A percentile compares a stretch with the other conserved stretches of the same genome.
Evolutionary conservation across 2,113 vertebrate species (phyloP).

Genomic region (Peromyscus leucopus): DNA sequence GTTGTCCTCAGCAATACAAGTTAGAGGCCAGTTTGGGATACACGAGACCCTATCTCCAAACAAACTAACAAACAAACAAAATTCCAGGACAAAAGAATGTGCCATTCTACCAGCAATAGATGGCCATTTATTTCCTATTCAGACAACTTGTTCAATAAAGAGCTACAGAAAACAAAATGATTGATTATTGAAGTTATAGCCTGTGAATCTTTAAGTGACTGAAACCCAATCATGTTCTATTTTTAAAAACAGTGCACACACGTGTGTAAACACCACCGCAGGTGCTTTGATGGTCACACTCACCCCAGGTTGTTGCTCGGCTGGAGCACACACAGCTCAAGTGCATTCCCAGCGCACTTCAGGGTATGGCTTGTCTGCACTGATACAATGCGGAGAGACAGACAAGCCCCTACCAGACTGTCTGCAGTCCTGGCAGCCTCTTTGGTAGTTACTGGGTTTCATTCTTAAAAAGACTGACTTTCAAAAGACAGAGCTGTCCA

Average conservation of each 20-base stretch:
- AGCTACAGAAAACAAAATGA: neutral
- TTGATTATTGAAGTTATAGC: neutral
- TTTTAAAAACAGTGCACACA: neutral
- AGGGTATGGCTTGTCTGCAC: accelerated
- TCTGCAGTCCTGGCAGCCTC: neutral
- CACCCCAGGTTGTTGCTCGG: neutral
- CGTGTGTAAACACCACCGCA: neutral
- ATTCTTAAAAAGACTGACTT: neutral
- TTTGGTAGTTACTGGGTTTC: neutral
- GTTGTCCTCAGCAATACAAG: neutral
- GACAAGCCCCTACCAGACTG: no score
- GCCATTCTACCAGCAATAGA: neutral
- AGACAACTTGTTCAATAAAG: neutral
- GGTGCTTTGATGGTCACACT: neutral
- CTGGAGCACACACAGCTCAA: accelerated
- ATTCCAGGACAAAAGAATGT: neutral
- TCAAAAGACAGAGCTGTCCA: neutral
- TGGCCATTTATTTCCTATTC: neutral
- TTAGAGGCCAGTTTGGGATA: neutral
- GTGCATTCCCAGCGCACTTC: accelerated
- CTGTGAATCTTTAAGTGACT: slow-evolving; percentile 9
- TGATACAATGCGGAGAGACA: neutral
- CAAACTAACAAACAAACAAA: neutral
- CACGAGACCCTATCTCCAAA: neutral
- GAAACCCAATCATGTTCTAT: neutral